These are phyloP conservation scores for Blastomussa wellsi DNA, from an alignment of 92 coral and sea anemone species.

Conservation along the genomic window DNA sequence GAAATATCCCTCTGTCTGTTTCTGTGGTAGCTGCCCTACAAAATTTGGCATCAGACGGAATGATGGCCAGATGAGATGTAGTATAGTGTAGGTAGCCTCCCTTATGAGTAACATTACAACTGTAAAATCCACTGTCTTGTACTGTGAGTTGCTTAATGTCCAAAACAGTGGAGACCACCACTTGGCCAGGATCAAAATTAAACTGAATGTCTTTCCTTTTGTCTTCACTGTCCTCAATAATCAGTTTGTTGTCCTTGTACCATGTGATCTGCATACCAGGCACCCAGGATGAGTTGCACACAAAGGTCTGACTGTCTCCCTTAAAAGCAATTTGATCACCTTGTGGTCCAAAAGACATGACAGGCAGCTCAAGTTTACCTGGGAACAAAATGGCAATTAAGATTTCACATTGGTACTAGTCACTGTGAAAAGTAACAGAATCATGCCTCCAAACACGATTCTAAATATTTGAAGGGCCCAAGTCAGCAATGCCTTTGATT, in stretches of 20 bases:
- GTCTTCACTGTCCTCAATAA: constrained; percentile 26
- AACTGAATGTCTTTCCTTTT: constrained; percentile 33
- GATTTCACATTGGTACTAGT: background rate
- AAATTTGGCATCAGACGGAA: constrained; percentile 48
- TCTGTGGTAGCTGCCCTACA: constrained; percentile 70
- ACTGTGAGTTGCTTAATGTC: constrained; percentile 37
- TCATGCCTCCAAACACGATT: too few relatives aligned
- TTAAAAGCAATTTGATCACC: constrained; percentile 65
- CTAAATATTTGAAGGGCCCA: too few relatives aligned
- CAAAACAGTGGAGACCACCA: constrained; percentile 36
- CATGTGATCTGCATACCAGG: constrained; percentile 61
- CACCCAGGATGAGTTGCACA: constrained; percentile 74
- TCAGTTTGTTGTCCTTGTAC: constrained; percentile 63
- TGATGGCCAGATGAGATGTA: constrained; percentile 53
- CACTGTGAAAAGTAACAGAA: background rate
- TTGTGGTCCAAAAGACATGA: constrained; percentile 57
- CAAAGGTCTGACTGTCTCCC: constrained; percentile 65
- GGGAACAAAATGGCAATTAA: background rate
- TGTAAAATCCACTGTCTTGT: constrained; percentile 69
- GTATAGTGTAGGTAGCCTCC: constrained; percentile 47
- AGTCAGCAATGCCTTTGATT: too few relatives aligned
- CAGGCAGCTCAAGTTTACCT: constrained; percentile 47
- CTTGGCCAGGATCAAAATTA: constrained; percentile 24
- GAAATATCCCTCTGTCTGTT: constrained; percentile 70
- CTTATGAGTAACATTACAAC: constrained; percentile 57